Percentiles rank a stretch among this genome's conserved stretches.
Conservation (phyloP, 1,140 invertebrate genomes). For the Goniozus legneri region DNA sequence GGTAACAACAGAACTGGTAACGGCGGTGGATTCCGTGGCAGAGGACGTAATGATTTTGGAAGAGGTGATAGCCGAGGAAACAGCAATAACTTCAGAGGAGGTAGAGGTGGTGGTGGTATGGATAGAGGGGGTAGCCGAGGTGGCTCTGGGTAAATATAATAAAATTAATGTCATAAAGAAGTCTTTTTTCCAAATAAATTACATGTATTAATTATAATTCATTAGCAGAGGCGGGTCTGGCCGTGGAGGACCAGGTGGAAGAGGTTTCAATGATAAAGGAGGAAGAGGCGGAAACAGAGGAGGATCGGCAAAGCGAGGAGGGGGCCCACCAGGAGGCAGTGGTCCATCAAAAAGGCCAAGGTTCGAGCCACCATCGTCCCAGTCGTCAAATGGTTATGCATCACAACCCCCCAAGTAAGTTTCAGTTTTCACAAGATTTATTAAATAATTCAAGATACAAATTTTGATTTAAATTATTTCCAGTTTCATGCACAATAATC, state of each 20-base stretch:
- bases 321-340: constrained; percentile 44
- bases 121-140: constrained; percentile 43
- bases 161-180: not conserved
- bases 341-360: constrained; percentile 50
- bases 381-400: constrained; percentile 48
- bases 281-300: constrained; percentile 35
- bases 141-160: not conserved
- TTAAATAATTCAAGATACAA: not conserved
- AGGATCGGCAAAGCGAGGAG: constrained; percentile 47
- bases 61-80: constrained; percentile 32
- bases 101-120: constrained; percentile 35
- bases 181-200: not conserved
- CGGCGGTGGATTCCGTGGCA: constrained; percentile 39
- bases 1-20: constrained; percentile 36
- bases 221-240: constrained; percentile 36
- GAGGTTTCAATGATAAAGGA: constrained; percentile 40
- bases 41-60: constrained; percentile 35
- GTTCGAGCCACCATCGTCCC: constrained; percentile 44
- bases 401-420: constrained; percentile 35
- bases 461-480: not conserved
- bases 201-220: not conserved
- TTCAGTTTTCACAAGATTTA: not conserved
- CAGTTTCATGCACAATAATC: constrained; percentile 19
- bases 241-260: constrained; percentile 39
- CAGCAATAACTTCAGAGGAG: constrained; percentile 28